Evolutionary conservation across 2,797 vertebrate species (phyloP), one percentile per base, ranked within the genome.

Genomic region (Acanthis flammea): DNA sequence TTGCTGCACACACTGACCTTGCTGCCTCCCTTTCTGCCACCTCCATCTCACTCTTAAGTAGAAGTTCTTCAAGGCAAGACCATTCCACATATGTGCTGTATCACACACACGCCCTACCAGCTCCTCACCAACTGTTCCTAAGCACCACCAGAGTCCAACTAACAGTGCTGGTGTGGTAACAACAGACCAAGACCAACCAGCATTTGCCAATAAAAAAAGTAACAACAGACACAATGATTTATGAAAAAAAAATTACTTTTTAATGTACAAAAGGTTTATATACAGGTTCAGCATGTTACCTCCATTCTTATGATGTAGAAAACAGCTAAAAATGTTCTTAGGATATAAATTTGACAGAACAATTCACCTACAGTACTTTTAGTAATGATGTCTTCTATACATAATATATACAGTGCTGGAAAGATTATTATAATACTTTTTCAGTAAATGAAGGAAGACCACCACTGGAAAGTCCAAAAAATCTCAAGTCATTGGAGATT

Each of bases 241-340:
- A 98, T 92, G 98, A 98, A 98, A 98, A 98, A 98, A 96, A 98
- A 98, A 98, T 98, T 98, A 98, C 96, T 98, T 98, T 98, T 98
- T 98, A 98, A 99, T 99, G 98, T 99, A 99, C 99, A 99, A 99
- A 99, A 99, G 96, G 97, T 97, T 97, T 99, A 98, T 98, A 98
- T 98, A 99, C 99, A 99, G 92, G 96, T 97, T 96, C 97, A 98
- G 97, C 96, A 94, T 97, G 97, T 98, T 97, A 98, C 95, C 94
- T 97, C 97, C 72, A 93, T 97, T 97, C 94, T 97, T 97, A 98
- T 87, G 96, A 97, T 94, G 96, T 98, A 98, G 97, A 98, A 98
- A 98, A 98, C 95, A 98, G 97, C 97, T 98, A 97, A 97, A 98
- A 97, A 97, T 96, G 97, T 96, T 97, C 96, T 95, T 97, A 94